Evolutionary conservation across 2,888 invertebrate species (phyloP), one percentile per base, ranked within the genome.

Genomic region (Alsophila aescularia): DNA sequence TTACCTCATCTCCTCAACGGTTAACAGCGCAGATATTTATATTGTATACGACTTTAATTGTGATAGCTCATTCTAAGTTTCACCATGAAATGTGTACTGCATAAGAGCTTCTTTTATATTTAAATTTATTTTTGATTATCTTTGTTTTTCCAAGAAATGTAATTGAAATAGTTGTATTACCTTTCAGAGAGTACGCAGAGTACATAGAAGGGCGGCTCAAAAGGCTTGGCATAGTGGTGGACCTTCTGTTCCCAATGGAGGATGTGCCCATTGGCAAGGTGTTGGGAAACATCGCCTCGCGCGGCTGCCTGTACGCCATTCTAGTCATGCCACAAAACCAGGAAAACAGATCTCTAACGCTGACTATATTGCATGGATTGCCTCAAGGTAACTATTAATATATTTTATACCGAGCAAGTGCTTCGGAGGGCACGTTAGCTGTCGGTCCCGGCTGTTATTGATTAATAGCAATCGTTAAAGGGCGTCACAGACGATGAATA

Each of bases 281-380:
- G 15, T 87, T 98, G 21, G 97, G 97, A 7, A 98, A 97, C 75
- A 96, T 98, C 54, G 95, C 97, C 0, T 95, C 96, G 4, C 93
- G 97, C n/a, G 97, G 97, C 6, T 96, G 97, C 66, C 93, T 98
- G 1, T 98, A 97, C 85, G 98, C 98, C 0, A 95, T 98, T 60
- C 93, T 98, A 12, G 94, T 98, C 0, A 96, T 95, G 83, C 95
- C 95, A 0, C 95, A 95, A 72, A 98, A 98, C 79, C 96, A 97
- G 77, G 95, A 96, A 64, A 95, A 97, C 69, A 94, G 95, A 69
- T 98, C 98, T 60, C 90, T 98, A 41, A 98, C 98, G 0, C 92
- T 98, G 10, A 98, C 98, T 65, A 96, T 98, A 64, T 89, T 98
- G 13, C 97, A 98, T 85, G 98, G 98, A 14, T 88, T 97, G 64